Percentiles rank a stretch among this genome's conserved stretches.
These are phyloP conservation scores for Balearica regulorum DNA, from an alignment of 2,797 vertebrate genomes.

Conservation along the genomic window DNA sequence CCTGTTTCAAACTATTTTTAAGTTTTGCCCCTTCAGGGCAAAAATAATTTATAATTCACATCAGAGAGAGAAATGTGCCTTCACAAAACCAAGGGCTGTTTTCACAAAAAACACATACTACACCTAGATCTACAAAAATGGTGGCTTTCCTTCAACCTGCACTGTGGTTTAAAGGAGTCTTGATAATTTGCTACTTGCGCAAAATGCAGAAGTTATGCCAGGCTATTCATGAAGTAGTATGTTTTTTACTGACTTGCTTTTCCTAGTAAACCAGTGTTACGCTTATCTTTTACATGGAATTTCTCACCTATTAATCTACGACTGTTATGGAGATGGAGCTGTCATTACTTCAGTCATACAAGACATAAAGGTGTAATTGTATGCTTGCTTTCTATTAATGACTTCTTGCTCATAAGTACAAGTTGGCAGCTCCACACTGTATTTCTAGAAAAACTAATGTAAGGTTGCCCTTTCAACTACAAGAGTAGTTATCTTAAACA, in stretches of 20 bases:
- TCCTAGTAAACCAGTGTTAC: not conserved
- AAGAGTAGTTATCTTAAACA: not conserved
- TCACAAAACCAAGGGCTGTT: not conserved
- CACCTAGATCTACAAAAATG: not conserved
- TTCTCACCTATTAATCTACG: not conserved
- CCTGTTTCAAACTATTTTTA: not conserved
- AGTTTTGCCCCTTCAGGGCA: not conserved
- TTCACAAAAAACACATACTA: not conserved
- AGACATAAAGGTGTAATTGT: not conserved
- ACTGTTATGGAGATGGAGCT: not conserved
- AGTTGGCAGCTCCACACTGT: not conserved
- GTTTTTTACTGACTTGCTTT: not conserved
- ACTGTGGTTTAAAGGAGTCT: not conserved
- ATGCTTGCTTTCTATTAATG: not conserved
- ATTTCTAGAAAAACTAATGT: not conserved
- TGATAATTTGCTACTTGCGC: not conserved
- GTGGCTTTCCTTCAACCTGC: not conserved
- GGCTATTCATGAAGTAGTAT: rapidly evolving
- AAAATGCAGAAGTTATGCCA: not conserved
- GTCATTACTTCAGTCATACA: not conserved
- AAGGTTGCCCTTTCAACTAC: not conserved
- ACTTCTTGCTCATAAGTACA: not conserved
- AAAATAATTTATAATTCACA: not conserved
- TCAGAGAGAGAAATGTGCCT: not conserved
- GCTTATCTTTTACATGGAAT: not conserved